Conservation (phyloP, 2,888 invertebrate genomes). For the Eurois occulta region DNA sequence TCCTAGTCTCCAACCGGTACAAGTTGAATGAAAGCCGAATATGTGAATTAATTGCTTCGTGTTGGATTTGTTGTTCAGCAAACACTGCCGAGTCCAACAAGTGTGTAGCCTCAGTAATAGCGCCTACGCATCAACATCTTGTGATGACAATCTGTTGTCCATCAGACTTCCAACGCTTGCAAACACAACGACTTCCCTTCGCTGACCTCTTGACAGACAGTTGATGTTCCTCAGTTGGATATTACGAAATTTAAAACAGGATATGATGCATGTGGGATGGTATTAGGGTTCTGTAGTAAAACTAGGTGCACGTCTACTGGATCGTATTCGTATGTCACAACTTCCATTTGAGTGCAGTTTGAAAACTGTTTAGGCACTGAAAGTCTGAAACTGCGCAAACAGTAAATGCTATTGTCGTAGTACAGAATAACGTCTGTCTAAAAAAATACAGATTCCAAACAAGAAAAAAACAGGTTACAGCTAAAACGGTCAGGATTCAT, state of each 20-base stretch:
- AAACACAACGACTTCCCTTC: conserved; percentile 9
- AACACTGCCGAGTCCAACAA: not conserved
- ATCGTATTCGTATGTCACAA: not conserved
- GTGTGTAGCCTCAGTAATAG: not conserved
- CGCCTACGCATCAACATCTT: conserved; percentile 4
- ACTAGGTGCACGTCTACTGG: not conserved
- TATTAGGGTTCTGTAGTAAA: not conserved
- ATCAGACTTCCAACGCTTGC: conserved; percentile 16
- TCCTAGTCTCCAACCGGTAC: not conserved
- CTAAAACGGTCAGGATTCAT: too few species aligned
- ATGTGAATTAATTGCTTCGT: not conserved
- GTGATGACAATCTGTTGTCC: conserved; percentile 27
- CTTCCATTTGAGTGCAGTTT: not conserved
- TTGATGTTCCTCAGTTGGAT: conserved; percentile 23
- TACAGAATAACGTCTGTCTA: not conserved
- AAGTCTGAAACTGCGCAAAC: not conserved
- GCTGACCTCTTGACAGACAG: conserved; percentile 34
- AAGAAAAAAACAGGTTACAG: not conserved
- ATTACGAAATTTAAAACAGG: conserved; percentile 30
- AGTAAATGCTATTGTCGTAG: not conserved
- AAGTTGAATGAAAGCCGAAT: not conserved
- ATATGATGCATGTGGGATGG: not conserved
- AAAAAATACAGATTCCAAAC: not conserved
- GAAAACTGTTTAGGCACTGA: not conserved
- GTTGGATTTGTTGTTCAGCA: not conserved